Base-by-base conservation (phyloP, 2,797 vertebrate genomes). In the Karalla daura region DNA sequence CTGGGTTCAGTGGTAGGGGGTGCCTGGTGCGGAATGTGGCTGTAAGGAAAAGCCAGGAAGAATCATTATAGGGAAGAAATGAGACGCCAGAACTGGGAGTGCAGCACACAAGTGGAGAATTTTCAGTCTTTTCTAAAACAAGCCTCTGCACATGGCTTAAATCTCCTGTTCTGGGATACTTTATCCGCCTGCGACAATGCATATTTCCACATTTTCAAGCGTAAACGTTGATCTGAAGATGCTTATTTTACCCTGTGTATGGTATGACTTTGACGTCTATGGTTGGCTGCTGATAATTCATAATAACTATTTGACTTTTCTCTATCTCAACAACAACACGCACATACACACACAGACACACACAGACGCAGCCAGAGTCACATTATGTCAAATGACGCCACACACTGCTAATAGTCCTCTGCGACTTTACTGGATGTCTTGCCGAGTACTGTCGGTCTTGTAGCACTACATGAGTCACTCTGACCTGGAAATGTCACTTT, bases 1-100 rank as follows among this genome's bases (percentile, higher is more conserved):
- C 10, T 78, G 91, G 76, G 91, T 93, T 93, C 89, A 88, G 35
- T 74, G 74, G 76, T 78, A 64, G 78, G 83, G 83, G 83, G 83
- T 72, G 80, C 77, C 76, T 50, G 32, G 75, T 76, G 81, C 8
- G 85, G 88, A 88, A 87, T 87, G 86, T 80, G 81, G 68, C 81
- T 90, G 71, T 70, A 80, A 79, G 84, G 75, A 88, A 88, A 91
- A 88, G 80, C 85, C 85, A 88, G 84, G 72, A 90, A 70, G 83
- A 90, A 83, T 89, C 85, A 88, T 88, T 89, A 86, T 64, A 74
- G 78, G 55, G 78, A 79, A 87, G 82, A 81, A 80, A 74, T 44
- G 80, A 80, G 87, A 85, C 40, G 74, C 83, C 83, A 83, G 58
- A 65, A 74, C 52, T 63, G 68, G 43, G 63, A 85, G 50, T 45